Base-by-base conservation (phyloP, 2,797 vertebrate species). In the Hirundo rustica region DNA sequence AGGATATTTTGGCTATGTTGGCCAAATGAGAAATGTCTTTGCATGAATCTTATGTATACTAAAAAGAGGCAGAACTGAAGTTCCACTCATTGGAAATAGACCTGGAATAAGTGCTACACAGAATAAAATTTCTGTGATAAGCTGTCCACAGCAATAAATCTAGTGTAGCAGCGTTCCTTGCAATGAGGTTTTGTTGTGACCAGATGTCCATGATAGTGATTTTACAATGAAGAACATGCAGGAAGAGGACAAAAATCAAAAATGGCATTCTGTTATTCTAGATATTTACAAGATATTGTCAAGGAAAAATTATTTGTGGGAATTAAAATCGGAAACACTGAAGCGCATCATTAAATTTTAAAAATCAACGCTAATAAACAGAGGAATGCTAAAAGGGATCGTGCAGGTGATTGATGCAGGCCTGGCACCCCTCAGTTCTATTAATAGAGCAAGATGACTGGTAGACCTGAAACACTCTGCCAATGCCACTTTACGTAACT, bases 271-370 rank as follows among this genome's bases (percentile, higher is more conserved):
- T 77, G 25, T 55, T 87, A 20, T 32, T 94, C 71, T 62, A 76
- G 45, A 48, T 87, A 36, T 83, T 62, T 66, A 30, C 50, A 64
- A 13, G 40, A 21, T n/a, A 26, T 36, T 81, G 75, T 5, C 8
- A 82, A 66, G 32, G 22, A 71, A 77, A 84, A 67, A 38, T 26
- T 20, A 6, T 87, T 92, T 40, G 12, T 85, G 67, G 22, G 30
- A 91, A 79, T 68, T 85, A 62, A 87, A 90, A 86, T 58, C 85
- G 45, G 79, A 94, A 96, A 92, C 34, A 75, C 13, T 88, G 61
- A 67, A 62, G 88, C 18, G 9, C 45, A 72, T 83, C 12, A 79
- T 90, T 90, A 91, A 68, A 78, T 61, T 94, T 95, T 81, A 81
- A 89, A 27, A 68, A 65, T 80, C 61, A 70, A 25, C 7, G 8